Evolutionary conservation across 2,797 vertebrate species (phyloP).

Genomic region (Xerus rutilus): DNA sequence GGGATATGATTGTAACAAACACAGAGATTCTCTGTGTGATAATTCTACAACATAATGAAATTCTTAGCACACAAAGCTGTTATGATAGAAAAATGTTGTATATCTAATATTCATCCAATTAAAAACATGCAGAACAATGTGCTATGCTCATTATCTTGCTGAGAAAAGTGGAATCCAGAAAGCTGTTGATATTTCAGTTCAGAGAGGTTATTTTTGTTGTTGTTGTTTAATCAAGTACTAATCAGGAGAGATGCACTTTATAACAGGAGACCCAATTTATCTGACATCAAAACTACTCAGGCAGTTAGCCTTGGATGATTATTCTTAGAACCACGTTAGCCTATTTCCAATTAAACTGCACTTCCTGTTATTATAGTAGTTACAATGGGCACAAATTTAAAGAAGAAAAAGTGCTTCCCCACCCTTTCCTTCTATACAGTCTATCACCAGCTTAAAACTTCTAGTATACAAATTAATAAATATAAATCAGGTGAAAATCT

Average conservation of each 20-base stretch:
- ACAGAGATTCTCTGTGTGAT: slow-evolving; percentile 61
- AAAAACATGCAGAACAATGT: slow-evolving; percentile 80
- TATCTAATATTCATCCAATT: slow-evolving; percentile 80
- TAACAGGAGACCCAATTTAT: slow-evolving; percentile 73
- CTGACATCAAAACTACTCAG: slow-evolving; percentile 75
- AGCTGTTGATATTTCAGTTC: slow-evolving; percentile 83
- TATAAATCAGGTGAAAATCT: not conserved
- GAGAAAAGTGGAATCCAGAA: slow-evolving; percentile 80
- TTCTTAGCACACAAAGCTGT: slow-evolving; percentile 34
- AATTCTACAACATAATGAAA: slow-evolving; percentile 53
- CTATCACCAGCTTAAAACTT: slow-evolving; percentile 48
- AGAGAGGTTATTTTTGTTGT: slow-evolving; percentile 80
- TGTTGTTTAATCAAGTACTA: slow-evolving; percentile 82
- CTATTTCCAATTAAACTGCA: slow-evolving; percentile 80
- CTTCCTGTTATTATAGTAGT: slow-evolving; percentile 72
- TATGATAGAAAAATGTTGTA: slow-evolving; percentile 67
- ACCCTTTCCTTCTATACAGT: not conserved
- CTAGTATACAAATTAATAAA: slow-evolving; percentile 2
- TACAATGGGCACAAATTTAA: slow-evolving; percentile 46
- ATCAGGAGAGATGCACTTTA: slow-evolving; percentile 75
- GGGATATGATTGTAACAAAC: slow-evolving; percentile 72
- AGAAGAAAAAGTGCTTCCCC: slow-evolving; percentile 47
- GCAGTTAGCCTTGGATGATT: slow-evolving; percentile 76
- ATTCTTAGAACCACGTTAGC: slow-evolving; percentile 67
- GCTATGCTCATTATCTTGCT: slow-evolving; percentile 78